Evolutionary conservation across 2,797 vertebrate species (phyloP), one percentile per base, ranked within the genome.

Genomic region (Myotis vivesi): DNA sequence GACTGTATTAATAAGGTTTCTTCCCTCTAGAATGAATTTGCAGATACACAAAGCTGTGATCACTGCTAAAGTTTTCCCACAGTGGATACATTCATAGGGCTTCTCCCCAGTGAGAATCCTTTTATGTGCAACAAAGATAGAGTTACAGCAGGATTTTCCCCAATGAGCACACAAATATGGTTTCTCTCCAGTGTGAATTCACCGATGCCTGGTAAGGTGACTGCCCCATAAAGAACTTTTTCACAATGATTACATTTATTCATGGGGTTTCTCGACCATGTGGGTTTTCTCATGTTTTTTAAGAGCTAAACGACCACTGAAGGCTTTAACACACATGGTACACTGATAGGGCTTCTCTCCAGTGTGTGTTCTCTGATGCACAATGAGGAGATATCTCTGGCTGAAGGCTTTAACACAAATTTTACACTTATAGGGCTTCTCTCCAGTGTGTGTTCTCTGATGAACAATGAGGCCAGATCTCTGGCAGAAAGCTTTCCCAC

Each of bases 401-500:
- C 41, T 94, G 59, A 94, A 95, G 59, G 73, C 59, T 81, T 62
- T 92, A 20, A 87, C 51, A 87, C 76, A 87, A 12, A 59, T 20
- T 12, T 62, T 62, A 38, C 83, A 94, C 11, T 53, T 59, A n/a
- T 10, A 94, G 8, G 38, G 59, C 19, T 80, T 92, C 41, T 89
- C 64, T 73, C 49, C 73, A 44, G 66, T 17, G 19, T 88, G 84
- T 33, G 46, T 84, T 41, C 84, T 80, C 68, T 80, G 84, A n/a
- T 53, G 79, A 17, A 68, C 49, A 73, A 55, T 76, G 9, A 87
- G 49, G 36, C 80, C 23, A 19, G 79, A 89, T n/a, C 66, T 46
- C 51, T 92, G 49, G 15, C 41, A 92, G 68, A 94, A 95, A 69
- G 73, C 51, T 85, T 69, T 94, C 8, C 89, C 73, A 55, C 89